Evolutionary conservation across 2,113 vertebrate genomes (phyloP), one percentile per base, ranked within the genome.

Genomic region (Tyrannus savana): DNA sequence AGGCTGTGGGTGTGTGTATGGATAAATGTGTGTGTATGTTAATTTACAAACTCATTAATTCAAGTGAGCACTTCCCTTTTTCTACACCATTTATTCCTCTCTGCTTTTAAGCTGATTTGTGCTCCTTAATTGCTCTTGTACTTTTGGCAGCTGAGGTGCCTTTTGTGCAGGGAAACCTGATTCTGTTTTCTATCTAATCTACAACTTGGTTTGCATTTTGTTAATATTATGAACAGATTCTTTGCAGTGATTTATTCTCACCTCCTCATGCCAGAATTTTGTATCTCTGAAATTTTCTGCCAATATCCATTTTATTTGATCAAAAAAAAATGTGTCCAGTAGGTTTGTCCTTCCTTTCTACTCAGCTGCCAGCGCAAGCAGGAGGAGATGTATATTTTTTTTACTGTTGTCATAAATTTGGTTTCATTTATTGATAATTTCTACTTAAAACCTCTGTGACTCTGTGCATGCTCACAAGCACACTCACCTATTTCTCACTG

Each of bases 51-150:
- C 74, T 96, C 95, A 89, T 96, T 95, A 95, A 92, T 95, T 94
- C 84, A 87, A 92, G 88, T 55, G 72, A 90, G 85, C 63, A 62
- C 77, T 94, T 90, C 55, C 73, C 52, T 87, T 95, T 89, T 90
- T 90, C 83, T 85, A 50, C 62, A 79, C 67, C 55, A 47, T 96
- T 97, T 96, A 84, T 85, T 93, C 72, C 42, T 83, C 72, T 85
- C 74, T 89, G 79, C 75, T 92, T 96, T 96, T 94, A 96, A 95
- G 94, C 87, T 97, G 95, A 90, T 95, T 97, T 95, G 92, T 87
- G 84, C 56, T 89, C 66, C 80, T 93, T 97, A 95, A 96, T 97
- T 96, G 78, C 93, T 95, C 76, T 94, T 96, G 85, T 92, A 69
- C 87, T 97, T 96, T 96, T 96, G 94, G 80, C 94, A 94, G 92